Base-by-base conservation (phyloP, 2,888 invertebrate species). In the Temnothorax unifasciatus region DNA sequence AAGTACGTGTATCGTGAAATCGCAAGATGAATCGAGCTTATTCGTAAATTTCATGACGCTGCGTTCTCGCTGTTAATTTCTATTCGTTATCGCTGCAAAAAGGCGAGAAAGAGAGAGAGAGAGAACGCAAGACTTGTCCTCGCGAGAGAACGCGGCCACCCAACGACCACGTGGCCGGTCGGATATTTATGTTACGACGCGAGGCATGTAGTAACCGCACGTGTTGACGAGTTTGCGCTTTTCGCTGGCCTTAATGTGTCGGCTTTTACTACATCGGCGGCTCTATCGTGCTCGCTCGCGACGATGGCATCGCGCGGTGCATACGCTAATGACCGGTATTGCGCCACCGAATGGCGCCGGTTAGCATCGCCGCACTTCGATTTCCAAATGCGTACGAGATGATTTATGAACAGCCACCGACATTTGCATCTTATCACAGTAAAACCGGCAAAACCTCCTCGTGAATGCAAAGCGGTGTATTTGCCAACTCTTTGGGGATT, bases 151-250 rank as follows among this genome's bases (percentile, higher is more conserved):
- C 25, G n/a, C 13, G 34, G 59, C 57, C 71, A 59, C 71, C 77
- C 77, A 59, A 69, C 71, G 34, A 47, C 57, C 79, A 79, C 71
- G 79, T 79, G 79, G 77, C 34, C 44, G n/a, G 44, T 79, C 69
- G 59, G 77, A 59, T 79, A 79, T 79, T 79, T 79, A 69, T 79
- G 79, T 71, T 79, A 57, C 71, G 47, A 71, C 47, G 79, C 21
- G 57, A 25, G 13, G 44, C 44, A 47, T 79, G 59, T 59, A 71
- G 71, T 79, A 79, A n/a, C 57, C 34, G 13, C 21, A 44, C 47
- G 29, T 69, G 50, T 76, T 52, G 54, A 69, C 44, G 57, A 69
- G 79, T 38, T 47, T 47, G 47, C 18, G 71, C 59, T 79, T 81
- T 79, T 81, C 59, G 73, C 50, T 25, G 59, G 5, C 29, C 38